Base-by-base conservation (phyloP, 2,113 vertebrate species). In the Eulacestoma nigropectus region DNA sequence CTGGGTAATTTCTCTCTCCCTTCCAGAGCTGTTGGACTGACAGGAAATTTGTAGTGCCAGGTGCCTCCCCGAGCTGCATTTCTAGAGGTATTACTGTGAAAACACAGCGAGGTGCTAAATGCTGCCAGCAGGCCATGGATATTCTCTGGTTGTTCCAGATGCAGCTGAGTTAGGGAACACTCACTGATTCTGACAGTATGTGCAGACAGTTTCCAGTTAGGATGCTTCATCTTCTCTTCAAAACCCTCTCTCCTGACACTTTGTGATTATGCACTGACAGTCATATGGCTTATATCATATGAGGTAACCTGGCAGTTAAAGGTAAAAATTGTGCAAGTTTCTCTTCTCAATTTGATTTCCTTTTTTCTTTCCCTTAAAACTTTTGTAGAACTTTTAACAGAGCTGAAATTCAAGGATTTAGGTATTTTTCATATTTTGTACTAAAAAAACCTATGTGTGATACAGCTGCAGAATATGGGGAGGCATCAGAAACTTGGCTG, bases 1-100 rank as follows among this genome's bases (percentile, higher is more conserved):
- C 95, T 96, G 91, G 94, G 95, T 89, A 94, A 92, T 95, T 96
- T 80, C 87, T 87, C 67, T 84, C 74, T 83, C 90, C 68, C 67
- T 74, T 88, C 75, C 86, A 79, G 88, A 94, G 62, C 37, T 90
- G 57, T 84, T 89, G 93, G 78, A 67, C 63, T 72, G 75, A 87
- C 63, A 90, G 55, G 86, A 89, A 93, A 96, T 91, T 33, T n/a
- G 59, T 59, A 80, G 37, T 74, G 69, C 96, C 96, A 96, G 96
- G 91, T 81, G 93, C 90, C 91, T 95, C 88, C 55, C 50, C 0
- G 0, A 75, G 79, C 94, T 85, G 87, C 44, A 10, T 69, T 93
- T 91, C 86, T 42, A 16, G 87, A 94, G 90, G 87, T 93, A 93
- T 77, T 74, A 17, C 84, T 93, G 64, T 84, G 84, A 94, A 96